Evolutionary conservation across 2,797 vertebrate genomes (phyloP).

Genomic region (Acanthurus tractus): DNA sequence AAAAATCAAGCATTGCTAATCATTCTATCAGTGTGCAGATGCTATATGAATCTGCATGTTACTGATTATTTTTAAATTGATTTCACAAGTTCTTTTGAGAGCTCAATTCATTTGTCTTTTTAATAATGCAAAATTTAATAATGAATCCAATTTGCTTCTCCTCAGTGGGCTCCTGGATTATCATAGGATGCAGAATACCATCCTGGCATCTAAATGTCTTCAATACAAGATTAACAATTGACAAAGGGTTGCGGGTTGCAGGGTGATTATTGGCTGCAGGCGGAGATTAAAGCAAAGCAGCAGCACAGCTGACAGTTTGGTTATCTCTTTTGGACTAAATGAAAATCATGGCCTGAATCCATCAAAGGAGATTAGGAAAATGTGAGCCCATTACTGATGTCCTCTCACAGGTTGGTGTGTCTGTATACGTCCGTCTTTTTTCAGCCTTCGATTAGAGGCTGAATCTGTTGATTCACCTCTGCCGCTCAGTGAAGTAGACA

Average conservation of each 20-base stretch:
- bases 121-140: conserved; percentile 90
- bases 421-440: conserved; percentile 65
- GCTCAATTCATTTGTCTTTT: conserved; percentile 90
- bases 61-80: conserved; percentile 71
- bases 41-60: conserved; percentile 57
- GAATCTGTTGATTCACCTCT: conserved; percentile 82
- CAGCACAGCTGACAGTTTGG: conserved; percentile 93
- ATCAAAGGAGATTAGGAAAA: conserved; percentile 94
- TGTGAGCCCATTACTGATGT: conserved; percentile 93
- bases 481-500: conserved; percentile 57
- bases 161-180: conserved; percentile 84
- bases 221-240: conserved; percentile 90
- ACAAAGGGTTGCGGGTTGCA: conserved; percentile 86
- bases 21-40: conserved; percentile 42
- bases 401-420: conserved; percentile 85
- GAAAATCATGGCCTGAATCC: conserved; percentile 97
- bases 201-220: conserved; percentile 86
- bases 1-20: conserved; percentile 36
- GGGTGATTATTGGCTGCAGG: conserved; percentile 93
- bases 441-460: conserved; percentile 67
- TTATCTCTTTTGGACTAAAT: conserved; percentile 96
- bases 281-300: conserved; percentile 93
- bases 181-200: conserved; percentile 86
- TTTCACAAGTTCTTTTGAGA: conserved; percentile 88
- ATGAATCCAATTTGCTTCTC: conserved; percentile 89